These are phyloP conservation scores for Poecilia wingei DNA, from an alignment of 2,797 vertebrate genomes.

Conservation along the genomic window DNA sequence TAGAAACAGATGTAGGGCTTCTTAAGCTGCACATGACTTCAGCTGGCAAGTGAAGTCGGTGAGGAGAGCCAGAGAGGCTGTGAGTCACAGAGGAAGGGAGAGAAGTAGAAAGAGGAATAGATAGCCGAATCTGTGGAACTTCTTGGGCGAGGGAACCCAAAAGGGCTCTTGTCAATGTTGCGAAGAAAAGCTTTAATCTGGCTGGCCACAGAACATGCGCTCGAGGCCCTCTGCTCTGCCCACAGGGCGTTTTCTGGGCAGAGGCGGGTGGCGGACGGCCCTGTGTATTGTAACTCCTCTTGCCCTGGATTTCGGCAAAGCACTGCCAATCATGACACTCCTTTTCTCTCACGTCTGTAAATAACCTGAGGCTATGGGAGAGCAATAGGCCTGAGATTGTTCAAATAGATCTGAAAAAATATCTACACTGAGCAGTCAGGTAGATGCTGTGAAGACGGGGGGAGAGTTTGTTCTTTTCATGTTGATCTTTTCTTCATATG, in stretches of 20 bases:
- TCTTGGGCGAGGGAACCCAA: conserved; percentile 76
- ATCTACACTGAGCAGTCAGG: conserved; percentile 16
- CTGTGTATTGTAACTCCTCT: conserved; percentile 80
- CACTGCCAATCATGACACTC: conserved; percentile 72
- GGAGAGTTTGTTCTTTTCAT: conserved; percentile 6
- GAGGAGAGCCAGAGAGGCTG: conserved; percentile 25
- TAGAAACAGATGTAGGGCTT: conserved; percentile 80
- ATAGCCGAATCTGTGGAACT: conserved; percentile 75
- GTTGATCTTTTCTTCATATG: conserved; percentile 1
- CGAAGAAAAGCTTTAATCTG: conserved; percentile 84
- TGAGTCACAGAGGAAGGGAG: conserved; percentile 50
- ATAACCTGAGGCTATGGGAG: conserved; percentile 65
- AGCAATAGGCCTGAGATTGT: conserved; percentile 65
- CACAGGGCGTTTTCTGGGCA: conserved; percentile 82
- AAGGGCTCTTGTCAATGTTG: conserved; percentile 81
- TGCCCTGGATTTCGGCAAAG: conserved; percentile 81
- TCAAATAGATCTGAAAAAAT: conserved; percentile 53
- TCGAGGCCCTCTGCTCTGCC: conserved; percentile 81
- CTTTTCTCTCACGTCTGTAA: conserved; percentile 74
- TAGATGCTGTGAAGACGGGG: conserved; percentile 11
- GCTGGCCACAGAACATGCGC: conserved; percentile 82
- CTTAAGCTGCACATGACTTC: conserved; percentile 75
- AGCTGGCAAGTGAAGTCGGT: conserved; percentile 54
- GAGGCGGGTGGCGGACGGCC: conserved; percentile 74
- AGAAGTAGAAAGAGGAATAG: conserved; percentile 57